Base-by-base conservation (phyloP, 2,113 vertebrate species). In the Circaetus gallicus region DNA sequence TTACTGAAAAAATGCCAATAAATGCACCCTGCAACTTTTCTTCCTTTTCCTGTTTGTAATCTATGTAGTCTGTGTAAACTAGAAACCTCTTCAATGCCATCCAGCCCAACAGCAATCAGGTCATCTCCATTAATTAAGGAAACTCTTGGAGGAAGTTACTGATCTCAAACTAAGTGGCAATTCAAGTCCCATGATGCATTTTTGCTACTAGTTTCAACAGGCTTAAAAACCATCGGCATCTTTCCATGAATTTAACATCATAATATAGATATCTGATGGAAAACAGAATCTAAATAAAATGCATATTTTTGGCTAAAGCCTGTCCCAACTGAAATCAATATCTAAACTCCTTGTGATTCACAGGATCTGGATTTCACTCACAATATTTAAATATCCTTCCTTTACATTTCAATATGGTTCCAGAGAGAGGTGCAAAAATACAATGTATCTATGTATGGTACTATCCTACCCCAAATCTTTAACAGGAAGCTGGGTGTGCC, bases 201-300 rank as follows among this genome's bases (percentile, higher is more conserved):
- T 93, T 93, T 79, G 72, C 65, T 79, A 69, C 32, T 31, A 66
- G 62, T 72, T 91, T 84, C 74, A 87, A 66, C 5, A 84, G 43
- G 55, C 40, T 62, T 58, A 72, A 95, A 93, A 28, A 20, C 38
- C 82, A 66, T 3, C 4, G 8, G 67, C 73, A 81, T 29, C 53
- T 63, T 83, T 82, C 71, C 89, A 94, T 7, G 24, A 53, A 77
- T 91, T 76, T 58, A 80, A 83, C 42, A 80, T 52, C 43, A 34
- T 59, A 38, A 83, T 71, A 62, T 9, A 91, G 82, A 84, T 55
- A 92, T 55, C 77, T 93, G 49, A 93, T 89, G 52, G 77, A 93
- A 95, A 96, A 73, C 58, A 94, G 93, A 73, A 82, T 71, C 53
- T 50, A 95, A 96, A 95, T 92, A 93, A 87, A 82, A 89, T 72